Evolutionary conservation across 92 coral and sea anemone species (phyloP).

Genomic region (Palythoa grandiflora): DNA sequence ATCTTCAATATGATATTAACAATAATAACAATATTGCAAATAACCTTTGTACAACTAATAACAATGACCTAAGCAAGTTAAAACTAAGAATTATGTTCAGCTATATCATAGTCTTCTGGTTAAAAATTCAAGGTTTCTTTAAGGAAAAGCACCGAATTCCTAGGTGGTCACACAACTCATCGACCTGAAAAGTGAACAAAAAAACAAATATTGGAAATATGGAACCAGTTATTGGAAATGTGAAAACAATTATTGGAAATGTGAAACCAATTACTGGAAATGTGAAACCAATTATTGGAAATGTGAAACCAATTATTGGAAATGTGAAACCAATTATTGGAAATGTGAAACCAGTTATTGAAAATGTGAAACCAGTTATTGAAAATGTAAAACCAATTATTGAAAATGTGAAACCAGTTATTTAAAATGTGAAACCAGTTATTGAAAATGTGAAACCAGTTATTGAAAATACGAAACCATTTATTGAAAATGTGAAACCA

Average conservation of each 20-base stretch:
- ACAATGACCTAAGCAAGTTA: not conserved
- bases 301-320: not conserved
- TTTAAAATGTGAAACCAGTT: not conserved
- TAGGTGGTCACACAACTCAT: conserved; percentile 92
- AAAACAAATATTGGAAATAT: not conserved
- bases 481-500: not conserved
- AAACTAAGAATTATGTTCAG: not conserved
- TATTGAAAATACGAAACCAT: not conserved
- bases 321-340: not conserved
- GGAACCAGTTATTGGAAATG: not conserved
- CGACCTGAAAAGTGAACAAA: conserved; percentile 67
- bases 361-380: no score
- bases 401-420: no score
- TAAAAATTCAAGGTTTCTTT: conserved; percentile 42
- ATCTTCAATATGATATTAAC: not conserved
- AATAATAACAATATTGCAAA: not conserved
- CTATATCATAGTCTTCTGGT: not conserved
- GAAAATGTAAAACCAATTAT: not conserved
- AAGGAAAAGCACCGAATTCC: conserved; percentile 86
- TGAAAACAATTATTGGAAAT: not conserved
- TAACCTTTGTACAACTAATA: conserved; percentile 17
- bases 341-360: not conserved
- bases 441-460: not conserved
- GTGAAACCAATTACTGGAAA: not conserved
- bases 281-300: not conserved